These are phyloP conservation scores for Pyrochroa serraticornis DNA, from an alignment of 2,888 invertebrate genomes.

Conservation along the genomic window DNA sequence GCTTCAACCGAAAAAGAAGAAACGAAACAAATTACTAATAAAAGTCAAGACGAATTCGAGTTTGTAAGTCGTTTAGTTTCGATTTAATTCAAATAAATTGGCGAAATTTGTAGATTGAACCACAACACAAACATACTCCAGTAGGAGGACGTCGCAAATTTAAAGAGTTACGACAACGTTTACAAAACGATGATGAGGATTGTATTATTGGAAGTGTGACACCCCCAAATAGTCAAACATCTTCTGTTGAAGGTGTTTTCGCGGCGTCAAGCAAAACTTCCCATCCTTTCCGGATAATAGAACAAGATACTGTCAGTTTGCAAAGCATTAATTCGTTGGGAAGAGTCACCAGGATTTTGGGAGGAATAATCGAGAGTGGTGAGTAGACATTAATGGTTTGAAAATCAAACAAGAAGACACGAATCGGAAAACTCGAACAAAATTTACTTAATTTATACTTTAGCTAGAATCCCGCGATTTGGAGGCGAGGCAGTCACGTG, in stretches of 20 bases:
- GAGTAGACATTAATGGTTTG: slow-evolving; percentile 2
- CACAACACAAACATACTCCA: slow-evolving; percentile 34
- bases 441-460: too few relatives aligned
- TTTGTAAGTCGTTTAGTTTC: slow-evolving; percentile 5
- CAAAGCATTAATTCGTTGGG: slow-evolving; percentile 90
- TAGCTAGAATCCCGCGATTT: too few relatives aligned
- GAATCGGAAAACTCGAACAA: too few relatives aligned
- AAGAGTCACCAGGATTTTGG: slow-evolving; percentile 78
- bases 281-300: slow-evolving; percentile 85
- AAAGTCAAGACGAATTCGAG: background rate
- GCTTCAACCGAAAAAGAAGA: slow-evolving; percentile 22
- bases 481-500: too few relatives aligned
- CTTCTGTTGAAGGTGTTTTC: slow-evolving; percentile 79
- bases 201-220: slow-evolving; percentile 61
- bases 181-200: slow-evolving; percentile 87
- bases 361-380: slow-evolving; percentile 58
- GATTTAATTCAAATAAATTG: background rate
- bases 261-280: slow-evolving; percentile 67
- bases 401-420: too few relatives aligned
- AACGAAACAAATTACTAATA: background rate
- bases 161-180: slow-evolving; percentile 82
- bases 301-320: slow-evolving; percentile 85
- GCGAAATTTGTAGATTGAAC: slow-evolving; percentile 23
- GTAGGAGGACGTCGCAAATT: slow-evolving; percentile 72
- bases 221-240: slow-evolving; percentile 78